A percentile compares a stretch with the other conserved stretches of the same genome.
phyloP scores from a whole-genome alignment of 2,888 invertebrate species.

The Conus canariensis region DNA sequence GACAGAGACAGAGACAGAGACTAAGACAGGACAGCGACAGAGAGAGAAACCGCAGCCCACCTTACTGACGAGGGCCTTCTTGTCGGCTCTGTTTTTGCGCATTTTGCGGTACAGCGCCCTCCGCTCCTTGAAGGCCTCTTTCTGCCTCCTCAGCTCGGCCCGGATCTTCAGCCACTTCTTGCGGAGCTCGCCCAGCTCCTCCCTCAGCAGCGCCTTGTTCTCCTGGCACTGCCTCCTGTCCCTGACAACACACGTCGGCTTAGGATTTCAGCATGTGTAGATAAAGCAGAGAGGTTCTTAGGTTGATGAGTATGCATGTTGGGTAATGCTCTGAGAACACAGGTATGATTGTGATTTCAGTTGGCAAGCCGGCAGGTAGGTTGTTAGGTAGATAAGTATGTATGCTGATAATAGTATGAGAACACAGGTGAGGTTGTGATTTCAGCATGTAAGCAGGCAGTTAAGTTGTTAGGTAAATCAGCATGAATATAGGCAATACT shows the following conservation, averaged over 20 bases:
- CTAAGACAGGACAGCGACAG: not conserved
- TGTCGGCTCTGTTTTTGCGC: constrained; percentile 23
- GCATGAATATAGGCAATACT: too few species aligned
- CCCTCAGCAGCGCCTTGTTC: constrained; percentile 50
- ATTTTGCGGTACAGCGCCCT: not conserved
- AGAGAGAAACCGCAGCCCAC: not conserved
- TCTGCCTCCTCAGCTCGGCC: constrained; percentile 40
- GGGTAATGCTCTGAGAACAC: too few species aligned
- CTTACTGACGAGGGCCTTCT: not conserved
- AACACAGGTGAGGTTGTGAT: too few species aligned
- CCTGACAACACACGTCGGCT: constrained; percentile 38
- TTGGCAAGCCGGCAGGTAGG: too few species aligned
- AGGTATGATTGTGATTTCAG: too few species aligned
- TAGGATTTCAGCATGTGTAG: too few species aligned
- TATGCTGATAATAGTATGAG: too few species aligned
- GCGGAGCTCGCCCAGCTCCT: constrained; percentile 52
- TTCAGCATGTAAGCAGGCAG: too few species aligned
- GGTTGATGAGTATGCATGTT: too few species aligned
- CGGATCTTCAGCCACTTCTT: constrained; percentile 52
- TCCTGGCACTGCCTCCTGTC: constrained; percentile 55
- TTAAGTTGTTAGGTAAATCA: too few species aligned
- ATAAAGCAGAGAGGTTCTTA: too few species aligned
- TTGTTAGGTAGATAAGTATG: too few species aligned
- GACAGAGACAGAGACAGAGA: not conserved
- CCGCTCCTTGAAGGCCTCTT: constrained; percentile 37